Evolutionary conservation across 64 coral and sea anemone genomes (phyloP), one percentile per base, ranked within the genome.

Genomic region (Actinia tenebrosa): DNA sequence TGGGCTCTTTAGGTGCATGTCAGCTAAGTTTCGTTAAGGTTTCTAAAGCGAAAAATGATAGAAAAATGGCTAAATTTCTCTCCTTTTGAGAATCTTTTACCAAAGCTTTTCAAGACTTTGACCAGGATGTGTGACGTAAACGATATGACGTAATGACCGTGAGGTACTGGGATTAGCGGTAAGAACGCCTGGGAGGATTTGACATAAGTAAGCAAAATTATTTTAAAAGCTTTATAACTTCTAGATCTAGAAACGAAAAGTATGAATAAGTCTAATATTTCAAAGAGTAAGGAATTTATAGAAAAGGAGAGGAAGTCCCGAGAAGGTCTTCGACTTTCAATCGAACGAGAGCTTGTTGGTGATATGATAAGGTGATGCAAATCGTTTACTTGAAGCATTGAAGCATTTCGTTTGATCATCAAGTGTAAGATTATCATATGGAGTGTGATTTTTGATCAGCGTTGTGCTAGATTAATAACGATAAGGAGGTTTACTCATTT

Each of bases 1-100:
- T 88, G 88, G 87, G 91, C 91, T 96, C 85, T 90, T 93, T 58
- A 84, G 77, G 75, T 96, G 86, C 94, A 96, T 96, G 77, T 96
- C 88, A 59, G 15, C 53, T 20, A 54, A 59, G 56, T 61, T 54
- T 85, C 30, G 9, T 13, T 37, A 2, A 61, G 60, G 46, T 25
- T 59, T 53, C 19, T 11, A 19, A 23, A 14, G 16, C 2, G 60
- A 64, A 64, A 85, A 85, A 53, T 8, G 56, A 85, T 64, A n/a
- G 83, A 85, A 85, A 64, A 85, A 53, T 26, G 10, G 30, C 60
- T 20, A 13, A 52, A 27, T 81, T 81, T 53, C 50, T 81, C 79
- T 81, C 4, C 79, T 50, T 53, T 43, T 42, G 26, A 75, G 11
- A 75, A 27, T 47, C 77, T 10, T 79, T 1, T 1, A 10, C 19